Evolutionary conservation across 2,113 vertebrate species (phyloP), one percentile per base, ranked within the genome.

Genomic region (Pachycephala philippinensis): DNA sequence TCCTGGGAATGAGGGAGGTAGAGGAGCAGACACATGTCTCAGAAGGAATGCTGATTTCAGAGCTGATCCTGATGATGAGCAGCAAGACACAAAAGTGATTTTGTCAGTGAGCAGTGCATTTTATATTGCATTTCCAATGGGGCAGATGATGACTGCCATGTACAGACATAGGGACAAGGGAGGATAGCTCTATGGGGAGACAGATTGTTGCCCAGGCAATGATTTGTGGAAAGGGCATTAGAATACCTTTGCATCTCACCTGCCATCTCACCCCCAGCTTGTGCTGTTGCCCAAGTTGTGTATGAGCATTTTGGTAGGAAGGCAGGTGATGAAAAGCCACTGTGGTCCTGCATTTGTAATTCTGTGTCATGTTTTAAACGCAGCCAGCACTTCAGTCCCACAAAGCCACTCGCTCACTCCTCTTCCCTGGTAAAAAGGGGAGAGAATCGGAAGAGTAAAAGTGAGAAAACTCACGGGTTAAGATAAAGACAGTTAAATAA

Each of bases 1-100:
- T 1, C 0, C n/a, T 84, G 65, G 53, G 57, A 65, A 40, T 0
- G 1, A 60, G 37, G n/a, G 37, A 87, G 35, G 64, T n/a, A 91
- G 72, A 77, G 17, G 59, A 87, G 40, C 2, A 2, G 76, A 50
- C 24, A 68, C 14, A 50, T 0, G 0, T 52, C 53, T 72, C 42
- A 65, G 40, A 81, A 84, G 54, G 70, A 37, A 13, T 83, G 44
- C 23, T 87, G 37, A 37, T 69, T 61, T 56, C 77, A 81, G 84
- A 40, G 21, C 72, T 77, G 50, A 14, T 60, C 18, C 30, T 15
- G 7, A 18, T 33, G 31, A 49, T 23, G 44, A 81, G 31, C 59
- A 83, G 40, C 40, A 91, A 77, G 84, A 74, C 15, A 54, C 16
- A n/a, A 3, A 69, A 65, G 11, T 35, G 18, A 19, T 72, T 69